Conservation (phyloP, 2,888 invertebrate species). For the Platypus cylindrus region DNA sequence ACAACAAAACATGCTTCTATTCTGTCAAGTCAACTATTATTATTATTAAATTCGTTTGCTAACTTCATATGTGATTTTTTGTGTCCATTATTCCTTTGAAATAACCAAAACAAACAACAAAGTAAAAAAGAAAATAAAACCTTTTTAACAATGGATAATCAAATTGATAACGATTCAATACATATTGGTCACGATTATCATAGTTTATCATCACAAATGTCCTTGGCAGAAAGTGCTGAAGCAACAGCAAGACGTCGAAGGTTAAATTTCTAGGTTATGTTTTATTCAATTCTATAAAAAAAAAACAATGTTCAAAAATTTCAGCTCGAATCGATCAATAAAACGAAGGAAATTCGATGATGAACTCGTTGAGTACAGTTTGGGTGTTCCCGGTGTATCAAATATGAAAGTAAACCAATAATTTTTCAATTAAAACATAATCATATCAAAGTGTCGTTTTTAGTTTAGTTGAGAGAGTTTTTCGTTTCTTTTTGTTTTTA, state of each 20-base stretch:
- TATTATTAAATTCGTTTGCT: too few relatives aligned
- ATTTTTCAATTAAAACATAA: slow-evolving; percentile 1
- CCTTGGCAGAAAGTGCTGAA: slow-evolving; percentile 27
- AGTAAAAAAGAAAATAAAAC: too few relatives aligned
- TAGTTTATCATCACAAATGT: slow-evolving; percentile 18
- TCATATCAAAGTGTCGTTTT: too few relatives aligned
- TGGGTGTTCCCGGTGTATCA: slow-evolving; percentile 47
- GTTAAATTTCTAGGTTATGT: slow-evolving; percentile 18
- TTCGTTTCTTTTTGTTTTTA: slow-evolving; percentile 14
- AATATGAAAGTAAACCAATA: slow-evolving; percentile 31
- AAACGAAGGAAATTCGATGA: slow-evolving; percentile 94
- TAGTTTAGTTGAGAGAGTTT: too few relatives aligned
- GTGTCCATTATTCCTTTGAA: too few relatives aligned
- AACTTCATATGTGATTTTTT: too few relatives aligned
- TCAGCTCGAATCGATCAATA: slow-evolving; percentile 83
- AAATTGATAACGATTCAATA: slow-evolving; percentile 10
- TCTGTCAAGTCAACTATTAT: too few relatives aligned
- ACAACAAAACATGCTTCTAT: too few relatives aligned
- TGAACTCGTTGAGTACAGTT: slow-evolving; percentile 87
- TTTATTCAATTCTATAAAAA: slow-evolving; percentile 8
- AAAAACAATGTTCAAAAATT: too few relatives aligned
- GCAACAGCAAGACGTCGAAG: slow-evolving; percentile 27
- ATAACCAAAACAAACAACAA: too few relatives aligned
- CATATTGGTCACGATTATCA: slow-evolving; percentile 22
- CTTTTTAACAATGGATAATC: slow-evolving; percentile 13